phyloP scores from a whole-genome alignment of 2,113 vertebrate genomes.

The Sinocyclocheilus anshuiensis region DNA sequence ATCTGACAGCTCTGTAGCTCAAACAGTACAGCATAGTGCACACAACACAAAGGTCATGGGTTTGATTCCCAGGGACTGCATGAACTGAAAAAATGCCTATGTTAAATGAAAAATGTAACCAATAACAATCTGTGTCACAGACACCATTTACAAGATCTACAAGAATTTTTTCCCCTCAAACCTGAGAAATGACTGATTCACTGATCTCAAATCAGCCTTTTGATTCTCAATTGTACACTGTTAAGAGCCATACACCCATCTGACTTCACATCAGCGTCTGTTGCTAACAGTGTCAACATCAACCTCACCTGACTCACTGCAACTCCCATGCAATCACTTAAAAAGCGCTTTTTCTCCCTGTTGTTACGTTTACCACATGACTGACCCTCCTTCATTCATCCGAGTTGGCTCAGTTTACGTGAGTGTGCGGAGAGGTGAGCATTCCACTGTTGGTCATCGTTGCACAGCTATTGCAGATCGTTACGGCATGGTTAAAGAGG shows the following conservation, averaged over 20 bases:
- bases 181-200: neutral
- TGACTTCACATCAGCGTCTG: constrained; percentile 33
- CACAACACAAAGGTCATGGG: neutral
- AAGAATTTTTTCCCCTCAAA: neutral
- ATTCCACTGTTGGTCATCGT: constrained; percentile 54
- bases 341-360: constrained; percentile 8
- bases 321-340: constrained; percentile 56
- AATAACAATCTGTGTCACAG: neutral
- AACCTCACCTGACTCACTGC: constrained; percentile 50
- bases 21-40: neutral
- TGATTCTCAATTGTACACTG: neutral
- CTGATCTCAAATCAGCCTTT: constrained; percentile 4
- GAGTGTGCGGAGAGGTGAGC: constrained; percentile 48
- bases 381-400: constrained; percentile 48
- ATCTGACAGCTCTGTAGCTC: neutral
- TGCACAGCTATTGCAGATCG: constrained; percentile 56
- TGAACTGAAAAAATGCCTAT: neutral
- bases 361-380: constrained; percentile 45
- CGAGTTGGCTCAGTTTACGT: constrained; percentile 8
- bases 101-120: neutral
- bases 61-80: neutral
- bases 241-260: neutral
- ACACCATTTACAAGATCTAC: neutral
- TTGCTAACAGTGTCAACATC: constrained; percentile 32
- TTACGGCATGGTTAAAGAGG: constrained; percentile 54